Evolutionary conservation across 1,140 invertebrate genomes (phyloP).

Genomic region (Drosophila ambigua): DNA sequence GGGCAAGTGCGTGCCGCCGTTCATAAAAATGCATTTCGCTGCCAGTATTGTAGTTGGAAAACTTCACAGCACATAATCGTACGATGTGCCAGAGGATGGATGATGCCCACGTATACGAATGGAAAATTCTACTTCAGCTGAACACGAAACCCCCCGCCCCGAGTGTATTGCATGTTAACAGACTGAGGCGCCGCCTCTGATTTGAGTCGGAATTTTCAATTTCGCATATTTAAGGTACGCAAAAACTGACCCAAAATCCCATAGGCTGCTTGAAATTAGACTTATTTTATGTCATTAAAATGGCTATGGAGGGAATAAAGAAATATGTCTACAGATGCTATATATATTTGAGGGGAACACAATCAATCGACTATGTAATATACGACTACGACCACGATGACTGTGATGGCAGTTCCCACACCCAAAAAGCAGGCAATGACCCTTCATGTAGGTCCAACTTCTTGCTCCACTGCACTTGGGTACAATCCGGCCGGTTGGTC

Average conservation of each 20-base stretch:
- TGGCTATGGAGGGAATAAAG: background rate
- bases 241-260: constrained; percentile 33
- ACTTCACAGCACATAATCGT: constrained; percentile 48
- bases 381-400: background rate
- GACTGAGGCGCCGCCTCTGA: constrained; percentile 39
- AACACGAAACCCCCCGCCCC: constrained; percentile 50
- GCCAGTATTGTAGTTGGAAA: constrained; percentile 47
- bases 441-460: constrained; percentile 55
- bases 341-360: constrained; percentile 4
- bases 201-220: constrained; percentile 62
- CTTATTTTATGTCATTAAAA: background rate
- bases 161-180: constrained; percentile 61
- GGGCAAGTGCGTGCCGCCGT: constrained; percentile 51
- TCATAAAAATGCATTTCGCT: constrained; percentile 42
- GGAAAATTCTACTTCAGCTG: constrained; percentile 66
- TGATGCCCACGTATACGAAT: constrained; percentile 6
- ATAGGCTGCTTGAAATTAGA: background rate
- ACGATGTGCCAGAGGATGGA: constrained; percentile 2
- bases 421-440: constrained; percentile 47
- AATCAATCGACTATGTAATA: constrained; percentile 30
- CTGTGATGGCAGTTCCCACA: constrained; percentile 29
- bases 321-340: background rate
- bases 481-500: constrained; percentile 7
- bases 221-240: constrained; percentile 8
- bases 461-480: constrained; percentile 55